These are phyloP conservation scores for Xiphorhynchus elegans DNA, from an alignment of 2,113 vertebrate species.

Conservation along the genomic window DNA sequence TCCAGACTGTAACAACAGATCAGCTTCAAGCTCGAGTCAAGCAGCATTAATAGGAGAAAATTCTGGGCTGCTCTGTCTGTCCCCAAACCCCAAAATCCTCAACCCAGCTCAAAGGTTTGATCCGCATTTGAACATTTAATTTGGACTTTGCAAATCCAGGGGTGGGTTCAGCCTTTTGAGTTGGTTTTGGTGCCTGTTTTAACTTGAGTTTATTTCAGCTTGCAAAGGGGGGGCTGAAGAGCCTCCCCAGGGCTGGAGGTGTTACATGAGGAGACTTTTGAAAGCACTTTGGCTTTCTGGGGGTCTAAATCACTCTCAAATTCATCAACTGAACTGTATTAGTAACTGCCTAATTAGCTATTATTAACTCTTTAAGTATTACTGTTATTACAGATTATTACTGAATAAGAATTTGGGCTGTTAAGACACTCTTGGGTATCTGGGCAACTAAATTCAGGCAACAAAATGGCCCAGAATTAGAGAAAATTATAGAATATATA, in stretches of 20 bases:
- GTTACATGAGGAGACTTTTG: fast-evolving
- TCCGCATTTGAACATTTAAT: neutral
- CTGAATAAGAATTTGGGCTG: neutral
- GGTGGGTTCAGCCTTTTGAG: neutral
- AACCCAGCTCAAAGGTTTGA: neutral
- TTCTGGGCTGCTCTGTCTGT: too few relatives aligned
- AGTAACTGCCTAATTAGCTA: neutral
- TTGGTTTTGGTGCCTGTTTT: neutral
- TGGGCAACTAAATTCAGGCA: neutral
- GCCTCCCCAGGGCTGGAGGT: neutral
- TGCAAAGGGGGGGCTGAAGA: neutral
- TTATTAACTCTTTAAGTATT: neutral
- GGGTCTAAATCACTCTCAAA: neutral
- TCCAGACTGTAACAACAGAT: neutral
- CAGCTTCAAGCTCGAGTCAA: neutral
- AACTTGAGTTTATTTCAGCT: neutral
- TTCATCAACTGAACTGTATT: neutral
- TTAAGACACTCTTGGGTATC: neutral
- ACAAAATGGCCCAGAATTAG: too few relatives aligned
- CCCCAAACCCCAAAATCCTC: neutral
- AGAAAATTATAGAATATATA: too few relatives aligned
- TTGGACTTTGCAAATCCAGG: neutral
- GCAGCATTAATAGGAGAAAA: neutral
- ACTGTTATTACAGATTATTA: neutral
- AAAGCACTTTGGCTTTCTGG: neutral